Conservation (phyloP, 2,113 vertebrate species). For the Azemiops feae region DNA sequence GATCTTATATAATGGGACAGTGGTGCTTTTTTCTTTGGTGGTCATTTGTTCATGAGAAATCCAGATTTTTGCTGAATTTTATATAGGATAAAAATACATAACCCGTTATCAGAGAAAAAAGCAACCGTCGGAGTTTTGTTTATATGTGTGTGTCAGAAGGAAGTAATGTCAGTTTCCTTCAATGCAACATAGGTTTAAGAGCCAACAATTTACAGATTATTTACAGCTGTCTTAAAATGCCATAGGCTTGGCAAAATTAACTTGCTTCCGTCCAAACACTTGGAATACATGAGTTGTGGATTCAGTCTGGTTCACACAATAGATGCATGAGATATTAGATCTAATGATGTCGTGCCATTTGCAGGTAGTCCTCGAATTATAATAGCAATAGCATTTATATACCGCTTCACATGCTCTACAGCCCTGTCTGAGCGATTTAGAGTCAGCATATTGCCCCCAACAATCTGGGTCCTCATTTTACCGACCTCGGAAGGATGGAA, state of each 20-base stretch:
- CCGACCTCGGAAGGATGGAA: too few species aligned
- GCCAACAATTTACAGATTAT: not conserved
- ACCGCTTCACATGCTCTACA: too few species aligned
- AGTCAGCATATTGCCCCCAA: too few species aligned
- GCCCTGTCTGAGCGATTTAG: too few species aligned
- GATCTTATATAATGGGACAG: not conserved
- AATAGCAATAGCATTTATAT: too few species aligned
- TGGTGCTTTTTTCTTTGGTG: not conserved
- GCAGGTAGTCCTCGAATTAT: not conserved
- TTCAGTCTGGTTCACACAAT: not conserved
- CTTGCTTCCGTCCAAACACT: not conserved
- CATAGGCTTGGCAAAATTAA: not conserved
- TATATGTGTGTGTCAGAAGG: too few species aligned
- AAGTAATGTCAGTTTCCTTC: not conserved
- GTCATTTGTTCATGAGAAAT: slow-evolving; percentile 8
- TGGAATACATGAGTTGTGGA: not conserved
- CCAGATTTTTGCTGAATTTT: not conserved
- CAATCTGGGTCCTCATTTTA: too few species aligned
- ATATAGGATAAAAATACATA: not conserved
- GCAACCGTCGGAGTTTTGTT: not conserved
- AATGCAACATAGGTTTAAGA: not conserved
- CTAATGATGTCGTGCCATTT: not conserved
- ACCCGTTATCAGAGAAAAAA: not conserved
- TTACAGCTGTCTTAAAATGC: not conserved
- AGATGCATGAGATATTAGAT: not conserved